These are phyloP conservation scores for Trochalopteron elliotii DNA, from an alignment of 2,113 vertebrate genomes.

Conservation along the genomic window DNA sequence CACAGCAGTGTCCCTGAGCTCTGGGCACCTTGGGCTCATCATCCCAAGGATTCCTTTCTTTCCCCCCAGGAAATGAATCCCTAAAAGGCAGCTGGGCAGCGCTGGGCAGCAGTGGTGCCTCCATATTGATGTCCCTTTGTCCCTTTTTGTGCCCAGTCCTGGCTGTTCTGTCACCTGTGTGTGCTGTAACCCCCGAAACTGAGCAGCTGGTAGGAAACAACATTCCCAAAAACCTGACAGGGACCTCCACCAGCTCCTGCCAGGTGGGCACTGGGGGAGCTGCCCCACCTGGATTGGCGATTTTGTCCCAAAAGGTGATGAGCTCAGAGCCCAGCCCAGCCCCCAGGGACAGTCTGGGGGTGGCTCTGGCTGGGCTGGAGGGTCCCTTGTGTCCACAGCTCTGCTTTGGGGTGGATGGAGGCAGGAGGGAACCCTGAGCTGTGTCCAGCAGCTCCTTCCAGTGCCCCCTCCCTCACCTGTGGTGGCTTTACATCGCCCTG, in stretches of 20 bases:
- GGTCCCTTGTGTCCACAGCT: background rate
- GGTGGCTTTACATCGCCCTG: background rate
- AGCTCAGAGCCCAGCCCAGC: background rate
- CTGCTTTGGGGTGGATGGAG: rapidly evolving
- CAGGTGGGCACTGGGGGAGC: rapidly evolving
- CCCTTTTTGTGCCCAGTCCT: background rate
- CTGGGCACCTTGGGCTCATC: background rate
- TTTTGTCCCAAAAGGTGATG: background rate
- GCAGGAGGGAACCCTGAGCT: background rate
- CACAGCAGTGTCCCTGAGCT: background rate
- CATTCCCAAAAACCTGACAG: background rate
- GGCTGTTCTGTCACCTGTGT: background rate
- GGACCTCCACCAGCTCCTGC: background rate
- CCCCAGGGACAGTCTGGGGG: background rate
- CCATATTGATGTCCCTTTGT: rapidly evolving
- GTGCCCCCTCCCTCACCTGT: background rate
- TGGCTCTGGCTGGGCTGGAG: background rate
- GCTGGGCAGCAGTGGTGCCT: background rate
- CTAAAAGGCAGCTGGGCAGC: background rate
- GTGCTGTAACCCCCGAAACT: background rate
- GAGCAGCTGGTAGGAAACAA: background rate
- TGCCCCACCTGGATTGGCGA: background rate
- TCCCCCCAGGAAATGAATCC: too few relatives aligned
- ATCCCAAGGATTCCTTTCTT: background rate
- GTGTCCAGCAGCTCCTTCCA: background rate